A percentile compares a stretch with the other conserved stretches of the same genome.
Conservation (phyloP, 2,113 vertebrate species). For the Myrmecobius fasciatus region DNA sequence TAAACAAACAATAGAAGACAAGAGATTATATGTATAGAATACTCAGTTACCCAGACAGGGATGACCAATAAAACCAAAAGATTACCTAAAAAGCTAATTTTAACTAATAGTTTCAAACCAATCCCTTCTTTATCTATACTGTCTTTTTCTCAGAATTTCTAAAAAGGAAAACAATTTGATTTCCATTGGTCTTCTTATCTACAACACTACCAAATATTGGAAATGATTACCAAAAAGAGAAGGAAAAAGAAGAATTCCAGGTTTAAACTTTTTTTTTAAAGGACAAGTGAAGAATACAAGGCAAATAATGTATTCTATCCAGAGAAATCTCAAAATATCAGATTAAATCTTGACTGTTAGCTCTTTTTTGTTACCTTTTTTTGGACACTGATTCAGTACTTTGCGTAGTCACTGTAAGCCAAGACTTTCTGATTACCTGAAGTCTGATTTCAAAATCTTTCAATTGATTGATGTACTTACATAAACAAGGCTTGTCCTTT, state of each 20-base stretch:
- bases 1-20: neutral
- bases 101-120: neutral
- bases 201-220: neutral
- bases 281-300: neutral
- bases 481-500: neutral
- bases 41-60: neutral
- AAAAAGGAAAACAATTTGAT: neutral
- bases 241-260: neutral
- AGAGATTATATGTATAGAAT: neutral
- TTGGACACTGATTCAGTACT: neutral
- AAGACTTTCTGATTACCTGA: neutral
- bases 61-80: constrained; percentile 11
- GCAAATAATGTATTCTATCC: neutral
- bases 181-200: neutral
- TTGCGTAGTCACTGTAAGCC: neutral
- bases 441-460: neutral
- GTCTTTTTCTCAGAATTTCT: constrained; percentile 5
- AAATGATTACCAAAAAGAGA: neutral
- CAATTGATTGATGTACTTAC: neutral
- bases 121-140: neutral
- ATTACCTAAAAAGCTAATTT: constrained; percentile 10
- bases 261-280: neutral
- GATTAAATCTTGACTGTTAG: constrained; percentile 9
- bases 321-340: constrained; percentile 18
- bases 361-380: neutral